phyloP scores from a whole-genome alignment of 2,888 invertebrate species.

The Daptonema setosum region DNA sequence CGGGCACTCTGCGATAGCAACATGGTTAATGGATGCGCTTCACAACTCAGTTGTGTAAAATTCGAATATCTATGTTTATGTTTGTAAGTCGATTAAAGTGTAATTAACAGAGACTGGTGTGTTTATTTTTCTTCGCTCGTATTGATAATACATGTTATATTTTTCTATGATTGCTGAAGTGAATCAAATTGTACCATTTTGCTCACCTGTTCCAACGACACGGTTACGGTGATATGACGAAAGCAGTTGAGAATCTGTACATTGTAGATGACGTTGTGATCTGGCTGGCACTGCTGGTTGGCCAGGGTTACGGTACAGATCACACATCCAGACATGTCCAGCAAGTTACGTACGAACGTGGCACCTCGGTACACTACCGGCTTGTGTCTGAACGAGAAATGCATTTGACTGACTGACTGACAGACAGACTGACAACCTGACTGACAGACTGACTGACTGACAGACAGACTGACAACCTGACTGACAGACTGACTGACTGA shows the following conservation, averaged over 20 bases:
- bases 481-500: too few relatives aligned
- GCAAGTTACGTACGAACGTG: constrained; percentile 7
- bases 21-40: too few relatives aligned
- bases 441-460: too few relatives aligned
- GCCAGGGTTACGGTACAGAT: constrained; percentile 5
- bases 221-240: constrained; percentile 5
- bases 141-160: not conserved
- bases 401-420: too few relatives aligned
- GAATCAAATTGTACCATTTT: not conserved
- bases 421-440: too few relatives aligned
- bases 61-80: not conserved
- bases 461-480: too few relatives aligned
- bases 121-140: not conserved
- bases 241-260: constrained; percentile 11
- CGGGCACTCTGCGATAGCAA: not conserved
- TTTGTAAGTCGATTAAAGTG: not conserved
- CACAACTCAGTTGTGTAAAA: too few relatives aligned
- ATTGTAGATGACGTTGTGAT: constrained; percentile 5
- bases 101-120: not conserved
- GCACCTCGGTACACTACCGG: not conserved
- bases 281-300: not conserved
- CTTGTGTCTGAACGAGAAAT: too few relatives aligned
- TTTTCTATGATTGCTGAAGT: not conserved
- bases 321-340: constrained; percentile 9
- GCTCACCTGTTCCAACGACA: constrained; percentile 5